Conservation (phyloP, 1,140 invertebrate genomes). For the Ostrea denselamellosa region DNA sequence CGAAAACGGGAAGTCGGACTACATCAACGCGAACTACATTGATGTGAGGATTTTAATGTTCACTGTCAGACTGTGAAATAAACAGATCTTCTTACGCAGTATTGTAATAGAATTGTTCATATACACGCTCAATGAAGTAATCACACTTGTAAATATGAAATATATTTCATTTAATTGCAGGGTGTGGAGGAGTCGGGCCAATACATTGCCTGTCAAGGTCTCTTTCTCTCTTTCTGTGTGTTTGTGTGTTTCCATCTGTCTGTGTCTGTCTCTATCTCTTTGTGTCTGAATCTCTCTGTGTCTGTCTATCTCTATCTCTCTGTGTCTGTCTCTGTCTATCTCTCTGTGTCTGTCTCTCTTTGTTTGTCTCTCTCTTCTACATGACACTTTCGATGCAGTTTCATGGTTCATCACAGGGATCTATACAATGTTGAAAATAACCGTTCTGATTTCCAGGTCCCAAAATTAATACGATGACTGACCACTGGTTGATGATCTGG, state of each 20-base stretch:
- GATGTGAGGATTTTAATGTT: background rate
- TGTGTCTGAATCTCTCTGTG: too few relatives aligned
- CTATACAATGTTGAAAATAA: too few relatives aligned
- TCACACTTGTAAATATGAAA: too few relatives aligned
- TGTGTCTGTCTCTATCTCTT: too few relatives aligned
- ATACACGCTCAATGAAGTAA: too few relatives aligned
- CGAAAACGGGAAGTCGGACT: constrained; percentile 1
- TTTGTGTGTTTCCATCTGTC: background rate
- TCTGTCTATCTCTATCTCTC: background rate
- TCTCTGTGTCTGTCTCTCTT: background rate
- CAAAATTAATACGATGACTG: background rate
- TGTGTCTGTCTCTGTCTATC: background rate
- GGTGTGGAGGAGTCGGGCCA: background rate
- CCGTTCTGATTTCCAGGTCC: background rate
- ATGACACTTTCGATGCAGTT: too few relatives aligned
- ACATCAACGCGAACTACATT: constrained; percentile 18
- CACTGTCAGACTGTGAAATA: background rate
- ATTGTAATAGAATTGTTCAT: too few relatives aligned
- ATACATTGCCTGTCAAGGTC: constrained; percentile 10
- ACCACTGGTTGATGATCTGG: constrained; percentile 24
- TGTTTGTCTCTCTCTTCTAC: too few relatives aligned
- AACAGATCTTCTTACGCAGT: too few relatives aligned
- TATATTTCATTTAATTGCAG: background rate
- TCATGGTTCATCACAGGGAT: too few relatives aligned
- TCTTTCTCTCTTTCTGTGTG: background rate